phyloP scores from a whole-genome alignment of 1,140 invertebrate species.

The Venturia canescens region DNA sequence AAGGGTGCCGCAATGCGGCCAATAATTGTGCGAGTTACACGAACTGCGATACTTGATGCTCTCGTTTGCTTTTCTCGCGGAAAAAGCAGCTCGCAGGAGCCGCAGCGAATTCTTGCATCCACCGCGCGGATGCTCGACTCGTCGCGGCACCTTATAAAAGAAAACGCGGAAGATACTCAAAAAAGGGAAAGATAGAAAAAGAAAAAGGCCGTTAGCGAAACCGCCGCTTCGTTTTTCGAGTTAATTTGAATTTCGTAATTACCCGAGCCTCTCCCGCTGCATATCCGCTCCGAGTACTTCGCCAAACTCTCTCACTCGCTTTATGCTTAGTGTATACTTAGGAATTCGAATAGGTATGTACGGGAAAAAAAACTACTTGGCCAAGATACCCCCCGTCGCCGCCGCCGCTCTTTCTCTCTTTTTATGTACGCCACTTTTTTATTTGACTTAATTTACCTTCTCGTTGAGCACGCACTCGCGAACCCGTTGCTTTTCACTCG shows the following conservation, averaged over 20 bases:
- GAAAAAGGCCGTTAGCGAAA: constrained; percentile 63
- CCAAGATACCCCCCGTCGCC: constrained; percentile 35
- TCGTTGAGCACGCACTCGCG: constrained; percentile 10
- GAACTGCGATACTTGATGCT: not conserved
- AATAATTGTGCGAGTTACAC: not conserved
- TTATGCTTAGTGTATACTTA: constrained; percentile 42
- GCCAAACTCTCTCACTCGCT: constrained; percentile 27
- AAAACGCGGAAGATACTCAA: constrained; percentile 69
- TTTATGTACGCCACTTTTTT: constrained; percentile 19
- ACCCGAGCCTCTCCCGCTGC: constrained; percentile 60
- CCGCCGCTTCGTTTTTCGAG: constrained; percentile 76
- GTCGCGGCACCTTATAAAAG: constrained; percentile 71
- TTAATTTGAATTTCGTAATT: constrained; percentile 79
- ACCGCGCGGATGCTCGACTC: constrained; percentile 60
- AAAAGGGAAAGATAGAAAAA: constrained; percentile 22
- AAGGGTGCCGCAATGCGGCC: not conserved
- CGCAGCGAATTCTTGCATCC: constrained; percentile 23
- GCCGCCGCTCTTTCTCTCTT: not conserved
- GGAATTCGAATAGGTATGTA: constrained; percentile 26
- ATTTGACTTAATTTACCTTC: constrained; percentile 22
- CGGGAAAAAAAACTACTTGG: constrained; percentile 29
- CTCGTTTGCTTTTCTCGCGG: constrained; percentile 27
- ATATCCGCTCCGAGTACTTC: not conserved
- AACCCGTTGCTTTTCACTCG: constrained; percentile 6
- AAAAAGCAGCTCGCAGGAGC: constrained; percentile 30